Conservation (phyloP, 1,140 invertebrate species). For the Pseudomyrmex concolor region DNA sequence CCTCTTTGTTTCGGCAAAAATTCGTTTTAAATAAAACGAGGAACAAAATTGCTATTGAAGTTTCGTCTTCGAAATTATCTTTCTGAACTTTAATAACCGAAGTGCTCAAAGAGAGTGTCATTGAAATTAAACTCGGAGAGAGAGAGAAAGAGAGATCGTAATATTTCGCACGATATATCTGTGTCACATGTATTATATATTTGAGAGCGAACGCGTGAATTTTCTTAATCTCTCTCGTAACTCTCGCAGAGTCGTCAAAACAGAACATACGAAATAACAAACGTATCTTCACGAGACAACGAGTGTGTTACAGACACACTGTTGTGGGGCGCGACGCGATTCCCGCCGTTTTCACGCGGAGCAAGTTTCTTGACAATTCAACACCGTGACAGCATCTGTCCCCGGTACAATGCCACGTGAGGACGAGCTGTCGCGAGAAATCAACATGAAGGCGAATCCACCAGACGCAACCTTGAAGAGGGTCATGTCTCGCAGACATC, state of each 20-base stretch:
- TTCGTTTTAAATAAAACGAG: background rate
- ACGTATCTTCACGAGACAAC: constrained; percentile 21
- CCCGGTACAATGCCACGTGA: constrained; percentile 48
- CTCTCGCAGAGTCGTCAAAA: background rate
- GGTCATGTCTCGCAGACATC: constrained; percentile 56
- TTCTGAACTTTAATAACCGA: background rate
- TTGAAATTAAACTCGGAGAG: background rate
- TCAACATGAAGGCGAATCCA: constrained; percentile 40
- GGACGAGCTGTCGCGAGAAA: constrained; percentile 37
- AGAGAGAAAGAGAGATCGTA: too few relatives aligned
- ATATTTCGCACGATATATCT: background rate
- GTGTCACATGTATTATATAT: constrained; percentile 1
- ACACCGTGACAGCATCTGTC: constrained; percentile 42
- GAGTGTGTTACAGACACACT: constrained; percentile 21
- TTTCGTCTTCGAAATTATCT: too few relatives aligned
- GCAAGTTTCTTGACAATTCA: constrained; percentile 25
- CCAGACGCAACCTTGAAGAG: constrained; percentile 55
- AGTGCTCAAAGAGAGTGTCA: background rate
- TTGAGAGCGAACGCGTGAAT: background rate
- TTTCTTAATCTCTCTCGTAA: constrained; percentile 21
- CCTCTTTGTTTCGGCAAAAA: constrained; percentile 9
- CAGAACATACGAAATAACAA: background rate
- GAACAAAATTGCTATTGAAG: background rate
- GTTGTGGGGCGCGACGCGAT: constrained; percentile 8
- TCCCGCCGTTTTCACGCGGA: constrained; percentile 27